Conservation (phyloP, 2,113 vertebrate species). For the Odontophorus gujanensis region DNA sequence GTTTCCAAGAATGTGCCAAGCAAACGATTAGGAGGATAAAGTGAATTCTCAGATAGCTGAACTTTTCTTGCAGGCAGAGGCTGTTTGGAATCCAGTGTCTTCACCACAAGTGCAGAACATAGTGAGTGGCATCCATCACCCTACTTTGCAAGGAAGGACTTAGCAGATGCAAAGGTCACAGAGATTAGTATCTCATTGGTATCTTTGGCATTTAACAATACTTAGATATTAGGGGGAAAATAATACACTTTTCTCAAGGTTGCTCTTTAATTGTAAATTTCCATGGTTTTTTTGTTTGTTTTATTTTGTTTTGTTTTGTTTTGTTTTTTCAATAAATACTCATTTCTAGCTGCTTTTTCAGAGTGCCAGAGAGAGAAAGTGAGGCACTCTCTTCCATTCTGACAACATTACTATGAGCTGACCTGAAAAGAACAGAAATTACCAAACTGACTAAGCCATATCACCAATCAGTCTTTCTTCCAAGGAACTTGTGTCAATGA, state of each 20-base stretch:
- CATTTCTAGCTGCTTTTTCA: not conserved
- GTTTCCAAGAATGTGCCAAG: not conserved
- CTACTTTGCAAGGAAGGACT: not conserved
- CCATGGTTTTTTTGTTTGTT: not conserved
- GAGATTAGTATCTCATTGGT: not conserved
- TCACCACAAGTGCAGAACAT: not conserved
- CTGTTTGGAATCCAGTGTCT: not conserved
- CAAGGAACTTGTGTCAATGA: not conserved
- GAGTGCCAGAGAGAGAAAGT: not conserved
- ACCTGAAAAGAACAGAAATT: not conserved
- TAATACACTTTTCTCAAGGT: not conserved
- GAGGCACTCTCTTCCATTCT: not conserved
- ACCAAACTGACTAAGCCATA: not conserved
- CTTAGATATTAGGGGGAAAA: not conserved
- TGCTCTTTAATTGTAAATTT: not conserved
- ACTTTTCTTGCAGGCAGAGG: not conserved
- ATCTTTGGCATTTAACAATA: not conserved
- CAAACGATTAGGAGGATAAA: not conserved
- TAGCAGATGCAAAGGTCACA: not conserved
- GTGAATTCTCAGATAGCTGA: not conserved
- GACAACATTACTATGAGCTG: not conserved
- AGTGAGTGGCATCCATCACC: not conserved
- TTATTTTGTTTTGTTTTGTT: too few relatives aligned
- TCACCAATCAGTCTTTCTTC: not conserved
- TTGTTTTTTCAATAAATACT: not conserved